Conservation (phyloP, 1,140 invertebrate species). For the Capitella teleta region DNA sequence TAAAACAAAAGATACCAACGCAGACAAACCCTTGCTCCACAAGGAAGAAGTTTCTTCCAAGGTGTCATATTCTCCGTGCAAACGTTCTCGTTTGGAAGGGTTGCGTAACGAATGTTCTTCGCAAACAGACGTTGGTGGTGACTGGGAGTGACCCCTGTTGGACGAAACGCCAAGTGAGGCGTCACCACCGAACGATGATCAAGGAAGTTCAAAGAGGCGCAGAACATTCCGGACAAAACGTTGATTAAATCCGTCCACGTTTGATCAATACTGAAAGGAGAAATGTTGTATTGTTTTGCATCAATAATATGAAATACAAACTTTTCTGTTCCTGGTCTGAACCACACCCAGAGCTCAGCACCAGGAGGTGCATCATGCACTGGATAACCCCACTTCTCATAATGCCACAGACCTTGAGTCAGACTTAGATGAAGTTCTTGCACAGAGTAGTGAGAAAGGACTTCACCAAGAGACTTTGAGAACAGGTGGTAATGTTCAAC, state of each 20-base stretch:
- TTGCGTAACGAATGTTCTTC: constrained; percentile 56
- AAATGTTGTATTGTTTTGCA: constrained; percentile 1
- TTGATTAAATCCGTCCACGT: constrained; percentile 80
- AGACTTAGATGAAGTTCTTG: constrained; percentile 82
- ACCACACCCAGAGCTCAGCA: constrained; percentile 87
- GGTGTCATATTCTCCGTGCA: constrained; percentile 98
- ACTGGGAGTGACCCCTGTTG: constrained; percentile 52
- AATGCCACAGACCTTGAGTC: constrained; percentile 84
- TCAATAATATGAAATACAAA: constrained; percentile 22
- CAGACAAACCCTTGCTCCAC: constrained; percentile 38
- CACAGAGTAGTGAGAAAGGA: constrained; percentile 71
- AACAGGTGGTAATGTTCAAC: constrained; percentile 70
- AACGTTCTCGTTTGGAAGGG: constrained; percentile 84
- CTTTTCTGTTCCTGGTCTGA: constrained; percentile 50
- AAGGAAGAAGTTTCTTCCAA: constrained; percentile 92
- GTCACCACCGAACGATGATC: constrained; percentile 74
- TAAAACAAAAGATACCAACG: neutral
- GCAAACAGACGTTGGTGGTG: constrained; percentile 21
- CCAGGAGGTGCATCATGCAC: constrained; percentile 77
- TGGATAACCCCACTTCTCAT: constrained; percentile 83
- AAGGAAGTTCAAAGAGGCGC: constrained; percentile 92
- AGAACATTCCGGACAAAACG: constrained; percentile 82
- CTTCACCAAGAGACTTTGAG: constrained; percentile 77
- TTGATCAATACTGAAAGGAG: constrained; percentile 51
- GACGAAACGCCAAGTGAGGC: constrained; percentile 71